Evolutionary conservation across 2,113 vertebrate genomes (phyloP), one percentile per base, ranked within the genome.

Genomic region (Thamnophis sirtalis): DNA sequence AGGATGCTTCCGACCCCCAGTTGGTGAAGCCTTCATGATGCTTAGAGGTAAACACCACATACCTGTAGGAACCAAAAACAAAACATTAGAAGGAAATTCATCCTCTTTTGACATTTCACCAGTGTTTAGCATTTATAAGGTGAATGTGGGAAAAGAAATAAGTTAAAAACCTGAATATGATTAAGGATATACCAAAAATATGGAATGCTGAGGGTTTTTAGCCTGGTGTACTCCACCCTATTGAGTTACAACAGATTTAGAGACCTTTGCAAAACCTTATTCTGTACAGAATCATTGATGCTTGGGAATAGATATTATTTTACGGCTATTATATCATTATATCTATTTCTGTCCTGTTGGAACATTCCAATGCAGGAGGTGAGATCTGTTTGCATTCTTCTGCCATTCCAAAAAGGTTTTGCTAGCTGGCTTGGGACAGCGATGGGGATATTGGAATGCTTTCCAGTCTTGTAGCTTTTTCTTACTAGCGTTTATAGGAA

Each of bases 11-110:
- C 0, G 99, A 99, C 0, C 92, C 97, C 99, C 99, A 99, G 97
- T 98, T 99, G 55, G 98, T 98, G 92, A 99, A 99, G 51, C 99
- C 99, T 95, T 99, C 99, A 0, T 99, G 99, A 92, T 99, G 99
- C 94, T 99, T 99, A 0, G 98, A 94, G 0, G 99, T 99, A 90
- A 99, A 96, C n/a, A 99, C 98, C 26, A 99, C 98, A 1, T 99
- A 99, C 84, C 99, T 99, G 96, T 38, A 53, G 54, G 90, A 2
- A 49, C 0, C 38, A 93, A 73, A 84, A 9, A 1, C 0, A 13
- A 0, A 24, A 0, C 0, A 84, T 84, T 7, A 94, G 93, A 92
- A 73, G 33, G 63, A 43, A 56, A 38, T 19, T 1, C 0, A 21
- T 0, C 15, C 33, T 80, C 19, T 43, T 43, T 19, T 80, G 33